Base-by-base conservation (phyloP, 2,888 invertebrate species). In the Phaedon cochleariae region DNA sequence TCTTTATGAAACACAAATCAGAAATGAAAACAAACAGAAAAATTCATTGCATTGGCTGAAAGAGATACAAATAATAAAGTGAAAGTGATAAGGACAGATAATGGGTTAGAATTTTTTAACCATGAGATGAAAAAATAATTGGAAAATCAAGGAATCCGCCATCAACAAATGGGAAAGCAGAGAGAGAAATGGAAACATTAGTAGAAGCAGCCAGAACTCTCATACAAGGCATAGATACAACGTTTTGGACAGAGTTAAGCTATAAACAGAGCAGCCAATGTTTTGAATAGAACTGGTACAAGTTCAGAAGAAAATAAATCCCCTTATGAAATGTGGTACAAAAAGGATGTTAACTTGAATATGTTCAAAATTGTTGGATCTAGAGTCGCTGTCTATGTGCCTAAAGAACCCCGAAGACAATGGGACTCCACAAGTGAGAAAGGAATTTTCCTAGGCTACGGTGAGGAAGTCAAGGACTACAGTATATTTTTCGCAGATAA, bases 341-440 rank as follows among this genome's bases (percentile, higher is more conserved):
- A 76, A 15, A 65, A 67, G 2, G 80, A 79, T 67, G 78, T 77
- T 15, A 68, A 80, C 63, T 29, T 84, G 0, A 64, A 63, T 37
- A 71, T 79, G 17, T 58, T 83, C 17, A 70, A 73, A 49, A 72
- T 77, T 26, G 84, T 85, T 77, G 84, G 83, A 15, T 71, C 73
- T 15, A 59, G 74, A 59, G 77, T 76, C 7, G 76, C 76, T 68
- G 75, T 74, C n/a, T 79, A 81, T 62, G 69, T 81, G 46, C 79
- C 81, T 0, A 77, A 81, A 67, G 73, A 80, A 61, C 77, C 74
- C 60, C 66, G 78, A 41, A 54, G 46, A 45, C 81, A 81, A 71
- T 76, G 71, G 71, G 79, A 82, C 48, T 49, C 74, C 1, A 83
- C 82, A 63, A 68, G 77, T 54, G 65, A 69, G 17, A 71, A 74